Conservation (phyloP, 2,797 vertebrate genomes). For the Alosa sapidissima region DNA sequence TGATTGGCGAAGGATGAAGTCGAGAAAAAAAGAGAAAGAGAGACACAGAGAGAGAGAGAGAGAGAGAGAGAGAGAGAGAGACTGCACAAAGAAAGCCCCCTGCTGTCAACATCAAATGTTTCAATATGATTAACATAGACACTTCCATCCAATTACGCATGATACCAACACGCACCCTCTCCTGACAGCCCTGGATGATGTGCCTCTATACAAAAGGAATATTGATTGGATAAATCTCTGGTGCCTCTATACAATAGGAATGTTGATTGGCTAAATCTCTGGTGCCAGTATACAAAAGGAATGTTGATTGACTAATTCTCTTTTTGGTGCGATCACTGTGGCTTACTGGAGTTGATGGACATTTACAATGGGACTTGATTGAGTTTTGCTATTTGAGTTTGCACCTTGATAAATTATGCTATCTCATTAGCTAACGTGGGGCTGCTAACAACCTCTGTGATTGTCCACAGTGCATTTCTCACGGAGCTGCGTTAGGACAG, state of each 20-base stretch:
- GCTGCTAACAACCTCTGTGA: background rate
- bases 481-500: background rate
- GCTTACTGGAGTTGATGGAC: slow-evolving; percentile 1
- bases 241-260: background rate
- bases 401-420: background rate
- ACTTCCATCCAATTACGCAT: background rate
- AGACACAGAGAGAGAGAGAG: background rate
- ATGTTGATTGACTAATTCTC: slow-evolving; percentile 10
- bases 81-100: slow-evolving; percentile 29
- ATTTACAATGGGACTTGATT: background rate
- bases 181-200: background rate
- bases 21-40: background rate
- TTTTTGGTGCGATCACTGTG: background rate
- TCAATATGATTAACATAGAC: background rate
- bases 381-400: background rate
- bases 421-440: background rate
- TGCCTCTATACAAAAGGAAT: background rate
- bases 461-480: background rate
- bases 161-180: background rate
- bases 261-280: slow-evolving; percentile 10
- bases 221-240: slow-evolving; percentile 10
- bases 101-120: slow-evolving; percentile 9
- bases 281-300: background rate
- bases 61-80: slow-evolving; percentile 26
- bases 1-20: background rate